These are phyloP conservation scores for Notothenia rossii DNA, from an alignment of 2,113 vertebrate species.

Conservation along the genomic window DNA sequence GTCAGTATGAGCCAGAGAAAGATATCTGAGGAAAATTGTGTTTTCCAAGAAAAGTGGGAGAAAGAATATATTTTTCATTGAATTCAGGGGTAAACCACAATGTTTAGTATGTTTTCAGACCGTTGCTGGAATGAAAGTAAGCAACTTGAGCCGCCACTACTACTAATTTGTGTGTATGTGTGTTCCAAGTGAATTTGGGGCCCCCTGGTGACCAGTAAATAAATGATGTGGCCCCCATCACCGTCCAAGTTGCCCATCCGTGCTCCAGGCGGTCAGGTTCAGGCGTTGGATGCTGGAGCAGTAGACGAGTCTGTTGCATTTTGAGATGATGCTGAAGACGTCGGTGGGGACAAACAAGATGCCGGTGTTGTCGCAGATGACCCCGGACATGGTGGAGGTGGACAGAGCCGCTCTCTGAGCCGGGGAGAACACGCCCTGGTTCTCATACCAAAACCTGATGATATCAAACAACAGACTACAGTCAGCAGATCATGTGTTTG, in stretches of 20 bases:
- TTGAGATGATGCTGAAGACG: constrained; percentile 47
- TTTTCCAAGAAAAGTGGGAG: no score
- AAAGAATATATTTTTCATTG: no score
- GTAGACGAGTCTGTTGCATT: background rate
- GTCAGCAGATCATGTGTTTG: background rate
- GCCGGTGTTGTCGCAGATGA: constrained; percentile 86
- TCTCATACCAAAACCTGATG: constrained; percentile 83
- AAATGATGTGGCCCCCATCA: no score
- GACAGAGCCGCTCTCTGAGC: constrained; percentile 65
- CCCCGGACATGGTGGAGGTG: constrained; percentile 53
- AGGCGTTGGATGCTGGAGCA: constrained; percentile 57
- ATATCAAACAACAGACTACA: background rate
- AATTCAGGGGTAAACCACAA: no score
- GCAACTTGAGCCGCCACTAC: no score
- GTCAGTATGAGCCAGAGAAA: no score
- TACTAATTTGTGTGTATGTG: no score
- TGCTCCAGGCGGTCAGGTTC: constrained; percentile 75
- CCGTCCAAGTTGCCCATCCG: fast-evolving
- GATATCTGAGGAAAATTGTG: no score
- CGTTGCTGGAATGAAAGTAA: no score
- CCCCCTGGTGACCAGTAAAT: no score
- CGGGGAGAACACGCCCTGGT: constrained; percentile 68
- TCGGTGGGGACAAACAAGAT: constrained; percentile 61
- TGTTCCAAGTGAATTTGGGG: no score
- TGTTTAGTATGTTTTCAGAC: no score